Percentiles rank a stretch among this genome's conserved stretches.
These are phyloP conservation scores for Sandelia bainsii DNA, from an alignment of 2,797 vertebrate species.

Conservation along the genomic window DNA sequence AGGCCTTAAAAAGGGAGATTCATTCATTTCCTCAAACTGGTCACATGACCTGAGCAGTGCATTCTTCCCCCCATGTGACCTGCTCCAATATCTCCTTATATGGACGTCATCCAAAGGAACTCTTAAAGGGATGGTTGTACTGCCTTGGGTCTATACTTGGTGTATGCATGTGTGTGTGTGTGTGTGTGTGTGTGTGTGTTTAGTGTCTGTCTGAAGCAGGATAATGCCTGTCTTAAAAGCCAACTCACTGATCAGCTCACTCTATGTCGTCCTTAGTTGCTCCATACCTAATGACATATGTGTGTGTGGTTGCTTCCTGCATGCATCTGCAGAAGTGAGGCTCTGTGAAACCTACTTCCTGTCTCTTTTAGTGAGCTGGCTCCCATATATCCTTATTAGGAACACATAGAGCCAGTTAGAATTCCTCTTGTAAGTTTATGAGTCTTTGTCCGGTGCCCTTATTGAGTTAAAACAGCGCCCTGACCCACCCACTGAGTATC, in stretches of 20 bases:
- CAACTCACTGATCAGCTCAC: constrained; percentile 60
- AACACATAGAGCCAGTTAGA: constrained; percentile 65
- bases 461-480: constrained; percentile 66
- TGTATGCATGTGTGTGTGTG: constrained; percentile 50
- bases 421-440: constrained; percentile 71
- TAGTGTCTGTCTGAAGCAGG: constrained; percentile 34
- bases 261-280: constrained; percentile 37
- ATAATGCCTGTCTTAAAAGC: constrained; percentile 51
- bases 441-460: constrained; percentile 69
- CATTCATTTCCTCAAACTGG: constrained; percentile 77
- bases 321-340: constrained; percentile 50
- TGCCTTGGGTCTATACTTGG: constrained; percentile 63
- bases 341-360: constrained; percentile 66
- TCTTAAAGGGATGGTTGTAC: constrained; percentile 82
- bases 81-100: constrained; percentile 83
- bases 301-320: constrained; percentile 68
- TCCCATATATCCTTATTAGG: constrained; percentile 82
- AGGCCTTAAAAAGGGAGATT: constrained; percentile 77
- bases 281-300: constrained; percentile 14
- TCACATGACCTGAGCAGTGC: constrained; percentile 78
- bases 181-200: constrained; percentile 12
- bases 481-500: constrained; percentile 50
- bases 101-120: constrained; percentile 83
- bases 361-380: constrained; percentile 51
- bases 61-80: constrained; percentile 84